Evolutionary conservation across 2,888 invertebrate species (phyloP).

Genomic region (Conistra vaccinii): DNA sequence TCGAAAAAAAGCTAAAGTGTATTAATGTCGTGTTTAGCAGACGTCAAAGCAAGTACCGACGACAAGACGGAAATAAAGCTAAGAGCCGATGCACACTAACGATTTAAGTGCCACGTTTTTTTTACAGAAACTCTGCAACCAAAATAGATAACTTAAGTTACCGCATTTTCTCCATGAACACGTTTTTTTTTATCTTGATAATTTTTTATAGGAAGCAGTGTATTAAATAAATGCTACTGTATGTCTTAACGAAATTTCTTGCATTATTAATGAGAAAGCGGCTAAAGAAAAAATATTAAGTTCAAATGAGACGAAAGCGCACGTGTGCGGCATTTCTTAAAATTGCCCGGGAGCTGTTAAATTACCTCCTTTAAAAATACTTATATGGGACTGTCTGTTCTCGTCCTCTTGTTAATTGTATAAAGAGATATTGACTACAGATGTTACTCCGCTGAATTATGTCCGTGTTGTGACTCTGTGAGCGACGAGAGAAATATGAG

Average conservation of each 20-base stretch:
- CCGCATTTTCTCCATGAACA: slow-evolving; percentile 41
- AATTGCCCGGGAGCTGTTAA: slow-evolving; percentile 77
- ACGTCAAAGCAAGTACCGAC: slow-evolving; percentile 87
- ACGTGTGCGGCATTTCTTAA: slow-evolving; percentile 71
- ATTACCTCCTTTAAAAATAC: slow-evolving; percentile 87
- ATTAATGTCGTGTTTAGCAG: slow-evolving; percentile 89
- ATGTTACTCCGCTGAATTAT: slow-evolving; percentile 86
- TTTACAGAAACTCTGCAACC: slow-evolving; percentile 46
- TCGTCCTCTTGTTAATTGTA: slow-evolving; percentile 87
- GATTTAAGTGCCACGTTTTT: slow-evolving; percentile 67
- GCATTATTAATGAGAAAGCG: slow-evolving; percentile 48
- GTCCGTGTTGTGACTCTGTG: slow-evolving; percentile 78
- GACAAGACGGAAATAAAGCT: slow-evolving; percentile 83
- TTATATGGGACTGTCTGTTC: slow-evolving; percentile 82
- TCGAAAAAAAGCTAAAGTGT: slow-evolving; percentile 86
- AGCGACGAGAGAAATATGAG: slow-evolving; percentile 87
- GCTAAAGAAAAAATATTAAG: slow-evolving; percentile 40
- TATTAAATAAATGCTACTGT: slow-evolving; percentile 46
- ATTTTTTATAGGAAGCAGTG: slow-evolving; percentile 18
- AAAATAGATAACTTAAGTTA: slow-evolving; percentile 63
- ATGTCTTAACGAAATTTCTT: slow-evolving; percentile 45
- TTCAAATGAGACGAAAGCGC: slow-evolving; percentile 56
- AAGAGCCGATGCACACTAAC: slow-evolving; percentile 74
- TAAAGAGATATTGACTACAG: slow-evolving; percentile 88
- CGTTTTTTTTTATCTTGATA: slow-evolving; percentile 29